Percentiles rank a stretch among this genome's conserved stretches.
Evolutionary conservation across 2,888 invertebrate genomes (phyloP).

Genomic region (Luperina nickerlii): DNA sequence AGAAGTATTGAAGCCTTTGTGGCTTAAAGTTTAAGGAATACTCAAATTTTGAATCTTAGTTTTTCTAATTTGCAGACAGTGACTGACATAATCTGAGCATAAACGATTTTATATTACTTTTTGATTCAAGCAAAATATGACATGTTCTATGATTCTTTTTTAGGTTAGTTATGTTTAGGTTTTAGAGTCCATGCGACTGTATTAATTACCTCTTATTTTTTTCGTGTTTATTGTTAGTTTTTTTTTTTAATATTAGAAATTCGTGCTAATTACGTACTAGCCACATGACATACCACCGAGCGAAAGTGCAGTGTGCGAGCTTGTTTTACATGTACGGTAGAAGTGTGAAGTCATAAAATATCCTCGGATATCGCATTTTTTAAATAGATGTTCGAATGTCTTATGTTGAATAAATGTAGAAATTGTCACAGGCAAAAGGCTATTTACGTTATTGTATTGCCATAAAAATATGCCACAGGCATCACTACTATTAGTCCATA

Average conservation of each 20-base stretch:
- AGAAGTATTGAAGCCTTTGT: background rate
- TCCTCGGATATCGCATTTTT: background rate
- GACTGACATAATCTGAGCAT: constrained; percentile 1
- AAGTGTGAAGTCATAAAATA: background rate
- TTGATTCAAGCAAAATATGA: constrained; percentile 25
- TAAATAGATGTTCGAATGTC: background rate
- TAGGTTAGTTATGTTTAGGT: constrained; percentile 16
- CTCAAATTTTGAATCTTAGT: constrained; percentile 26
- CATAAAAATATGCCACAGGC: constrained; percentile 48
- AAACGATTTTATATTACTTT: background rate
- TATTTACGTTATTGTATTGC: constrained; percentile 12
- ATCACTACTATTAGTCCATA: background rate
- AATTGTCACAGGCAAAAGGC: constrained; percentile 2
- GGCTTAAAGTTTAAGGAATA: background rate
- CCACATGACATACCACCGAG: constrained; percentile 54
- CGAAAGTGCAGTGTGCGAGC: background rate
- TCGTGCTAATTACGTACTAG: constrained; percentile 27
- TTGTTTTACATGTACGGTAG: constrained; percentile 18
- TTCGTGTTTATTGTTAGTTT: background rate
- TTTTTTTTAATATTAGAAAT: background rate
- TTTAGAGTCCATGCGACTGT: constrained; percentile 31
- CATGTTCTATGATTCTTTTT: background rate
- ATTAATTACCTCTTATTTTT: constrained; percentile 56
- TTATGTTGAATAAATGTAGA: background rate
- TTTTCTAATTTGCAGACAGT: constrained; percentile 2